These are phyloP conservation scores for Arion vulgaris DNA, from an alignment of 1,140 invertebrate species.

Conservation along the genomic window DNA sequence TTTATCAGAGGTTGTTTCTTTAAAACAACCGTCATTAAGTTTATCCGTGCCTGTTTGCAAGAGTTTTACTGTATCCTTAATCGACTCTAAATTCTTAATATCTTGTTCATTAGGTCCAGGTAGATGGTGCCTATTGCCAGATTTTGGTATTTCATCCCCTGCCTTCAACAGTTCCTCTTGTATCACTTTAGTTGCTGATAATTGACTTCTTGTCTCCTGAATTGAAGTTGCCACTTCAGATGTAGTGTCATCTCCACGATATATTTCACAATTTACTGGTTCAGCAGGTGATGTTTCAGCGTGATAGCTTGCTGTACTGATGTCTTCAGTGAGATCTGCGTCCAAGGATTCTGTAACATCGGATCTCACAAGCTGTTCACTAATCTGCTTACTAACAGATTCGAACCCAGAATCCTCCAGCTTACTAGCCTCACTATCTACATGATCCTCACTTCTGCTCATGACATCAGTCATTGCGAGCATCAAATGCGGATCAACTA, in stretches of 20 bases:
- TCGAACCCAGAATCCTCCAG: conserved; percentile 26
- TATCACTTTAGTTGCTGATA: too few relatives aligned
- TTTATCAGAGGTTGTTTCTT: not conserved
- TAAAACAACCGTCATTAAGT: too few relatives aligned
- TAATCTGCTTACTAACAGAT: not conserved
- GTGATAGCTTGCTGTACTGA: too few relatives aligned
- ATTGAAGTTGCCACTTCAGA: too few relatives aligned
- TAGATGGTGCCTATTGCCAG: too few relatives aligned
- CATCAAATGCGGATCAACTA: not conserved
- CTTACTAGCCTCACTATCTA: not conserved
- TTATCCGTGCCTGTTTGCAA: too few relatives aligned
- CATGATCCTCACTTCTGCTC: not conserved
- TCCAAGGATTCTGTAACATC: not conserved
- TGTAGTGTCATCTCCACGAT: not conserved
- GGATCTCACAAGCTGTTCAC: not conserved
- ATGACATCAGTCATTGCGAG: not conserved
- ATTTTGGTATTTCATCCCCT: too few relatives aligned
- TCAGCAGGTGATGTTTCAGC: not conserved
- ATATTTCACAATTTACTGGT: not conserved
- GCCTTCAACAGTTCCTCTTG: too few relatives aligned
- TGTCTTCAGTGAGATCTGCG: not conserved
- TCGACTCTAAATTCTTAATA: too few relatives aligned
- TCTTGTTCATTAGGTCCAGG: too few relatives aligned
- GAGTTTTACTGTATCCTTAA: too few relatives aligned
- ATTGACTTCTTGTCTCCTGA: too few relatives aligned